phyloP scores from a whole-genome alignment of 2,797 vertebrate species.

The Muscicapa striata region DNA sequence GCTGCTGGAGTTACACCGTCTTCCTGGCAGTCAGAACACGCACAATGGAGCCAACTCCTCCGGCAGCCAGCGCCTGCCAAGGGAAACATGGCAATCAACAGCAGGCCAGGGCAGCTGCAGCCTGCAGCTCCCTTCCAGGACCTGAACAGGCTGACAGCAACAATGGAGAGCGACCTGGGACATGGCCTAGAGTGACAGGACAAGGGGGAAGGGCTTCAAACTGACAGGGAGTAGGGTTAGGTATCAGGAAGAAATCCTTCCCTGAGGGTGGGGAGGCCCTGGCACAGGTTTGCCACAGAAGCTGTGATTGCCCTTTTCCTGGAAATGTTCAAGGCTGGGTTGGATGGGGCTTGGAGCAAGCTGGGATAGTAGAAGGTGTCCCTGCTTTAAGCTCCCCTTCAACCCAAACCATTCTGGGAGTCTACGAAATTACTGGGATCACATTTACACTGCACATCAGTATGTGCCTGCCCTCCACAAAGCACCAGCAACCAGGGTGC shows the following conservation, averaged over 20 bases:
- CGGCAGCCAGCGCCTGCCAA: slow-evolving; percentile 90
- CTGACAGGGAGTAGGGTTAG: neutral
- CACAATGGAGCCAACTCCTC: slow-evolving; percentile 95
- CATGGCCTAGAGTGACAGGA: neutral
- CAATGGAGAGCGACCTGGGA: neutral
- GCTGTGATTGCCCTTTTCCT: neutral
- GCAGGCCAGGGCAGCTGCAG: neutral
- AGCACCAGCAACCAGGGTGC: neutral
- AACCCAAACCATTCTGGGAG: neutral
- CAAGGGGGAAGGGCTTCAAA: neutral
- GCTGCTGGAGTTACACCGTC: slow-evolving; percentile 84
- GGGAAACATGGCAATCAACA: neutral
- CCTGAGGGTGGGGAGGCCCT: neutral
- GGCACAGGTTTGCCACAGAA: neutral
- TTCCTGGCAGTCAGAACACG: slow-evolving; percentile 96
- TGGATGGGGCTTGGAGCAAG: accelerated
- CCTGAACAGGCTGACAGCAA: too few relatives aligned
- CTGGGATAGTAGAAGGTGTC: neutral
- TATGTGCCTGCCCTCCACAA: neutral
- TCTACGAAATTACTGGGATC: neutral
- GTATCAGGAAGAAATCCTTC: neutral
- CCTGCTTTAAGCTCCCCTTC: neutral
- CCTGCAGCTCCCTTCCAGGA: neutral
- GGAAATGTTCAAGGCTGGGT: accelerated
- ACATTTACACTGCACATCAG: neutral